Evolutionary conservation across 2,888 invertebrate species (phyloP).

Genomic region (Hofmannophila pseudospretella): DNA sequence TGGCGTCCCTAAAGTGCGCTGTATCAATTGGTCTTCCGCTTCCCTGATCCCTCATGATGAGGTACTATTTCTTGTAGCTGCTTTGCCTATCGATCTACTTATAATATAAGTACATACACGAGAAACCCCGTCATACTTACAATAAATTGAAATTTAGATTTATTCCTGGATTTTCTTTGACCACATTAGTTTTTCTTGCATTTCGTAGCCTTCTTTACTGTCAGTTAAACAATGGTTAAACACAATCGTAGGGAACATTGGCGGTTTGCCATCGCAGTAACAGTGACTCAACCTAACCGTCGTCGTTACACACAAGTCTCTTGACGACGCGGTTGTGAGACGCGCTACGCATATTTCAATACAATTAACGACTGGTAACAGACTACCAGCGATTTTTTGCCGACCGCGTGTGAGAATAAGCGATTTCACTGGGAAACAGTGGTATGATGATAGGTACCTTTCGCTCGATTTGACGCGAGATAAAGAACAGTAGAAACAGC

Average conservation of each 20-base stretch:
- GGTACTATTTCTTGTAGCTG: no score
- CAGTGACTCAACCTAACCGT: constrained; percentile 51
- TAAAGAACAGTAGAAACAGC: constrained; percentile 60
- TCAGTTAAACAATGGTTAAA: not conserved
- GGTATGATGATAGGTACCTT: constrained; percentile 66
- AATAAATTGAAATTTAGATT: no score
- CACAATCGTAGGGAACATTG: constrained; percentile 38
- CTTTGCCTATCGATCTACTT: no score
- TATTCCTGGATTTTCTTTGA: no score
- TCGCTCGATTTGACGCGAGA: constrained; percentile 66
- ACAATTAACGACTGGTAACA: constrained; percentile 52
- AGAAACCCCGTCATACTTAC: no score
- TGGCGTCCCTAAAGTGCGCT: no score
- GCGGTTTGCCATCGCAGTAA: constrained; percentile 52
- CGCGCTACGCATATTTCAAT: constrained; percentile 51
- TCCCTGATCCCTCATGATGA: no score
- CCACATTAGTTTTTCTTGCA: no score
- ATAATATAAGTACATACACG: no score
- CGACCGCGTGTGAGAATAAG: constrained; percentile 58
- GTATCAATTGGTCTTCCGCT: no score
- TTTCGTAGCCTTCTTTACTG: not conserved
- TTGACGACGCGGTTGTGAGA: constrained; percentile 33
- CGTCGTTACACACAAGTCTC: constrained; percentile 8
- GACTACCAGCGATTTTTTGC: constrained; percentile 52
- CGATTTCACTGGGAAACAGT: constrained; percentile 69